phyloP scores from a whole-genome alignment of 2,888 invertebrate genomes.

The Leucophenga maculata region DNA sequence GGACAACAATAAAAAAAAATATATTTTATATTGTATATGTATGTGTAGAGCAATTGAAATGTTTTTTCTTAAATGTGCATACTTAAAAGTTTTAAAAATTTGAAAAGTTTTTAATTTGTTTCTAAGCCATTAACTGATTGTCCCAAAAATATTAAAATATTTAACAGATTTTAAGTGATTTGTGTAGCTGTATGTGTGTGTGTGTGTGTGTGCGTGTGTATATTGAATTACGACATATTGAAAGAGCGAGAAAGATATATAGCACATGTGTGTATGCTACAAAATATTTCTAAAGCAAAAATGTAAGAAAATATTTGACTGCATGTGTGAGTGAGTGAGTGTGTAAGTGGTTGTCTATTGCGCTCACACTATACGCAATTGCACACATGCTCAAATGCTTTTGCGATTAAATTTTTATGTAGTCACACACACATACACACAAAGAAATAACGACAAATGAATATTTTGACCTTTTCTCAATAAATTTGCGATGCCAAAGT shows the following conservation, averaged over 20 bases:
- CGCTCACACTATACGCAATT: too few species aligned
- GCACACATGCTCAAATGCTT: neutral
- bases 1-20: neutral
- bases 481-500: conserved; percentile 55
- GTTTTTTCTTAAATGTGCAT: conserved; percentile 39
- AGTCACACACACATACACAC: conserved; percentile 5
- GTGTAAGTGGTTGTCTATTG: neutral
- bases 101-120: conserved; percentile 59
- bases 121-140: conserved; percentile 57
- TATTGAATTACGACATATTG: conserved; percentile 49
- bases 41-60: conserved; percentile 18
- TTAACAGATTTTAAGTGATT: conserved; percentile 62
- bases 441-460: conserved; percentile 54
- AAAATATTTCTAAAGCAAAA: neutral
- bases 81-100: conserved; percentile 49
- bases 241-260: neutral
- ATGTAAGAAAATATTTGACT: too few species aligned
- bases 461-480: conserved; percentile 60
- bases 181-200: conserved; percentile 38
- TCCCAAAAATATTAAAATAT: conserved; percentile 59
- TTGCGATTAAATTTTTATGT: conserved; percentile 50
- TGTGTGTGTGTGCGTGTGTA: conserved; percentile 31
- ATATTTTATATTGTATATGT: too few species aligned
- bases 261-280: conserved; percentile 12
- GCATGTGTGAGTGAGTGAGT: neutral